Conservation (phyloP, 2,797 vertebrate genomes). For the Pseudochirops corinnae region DNA sequence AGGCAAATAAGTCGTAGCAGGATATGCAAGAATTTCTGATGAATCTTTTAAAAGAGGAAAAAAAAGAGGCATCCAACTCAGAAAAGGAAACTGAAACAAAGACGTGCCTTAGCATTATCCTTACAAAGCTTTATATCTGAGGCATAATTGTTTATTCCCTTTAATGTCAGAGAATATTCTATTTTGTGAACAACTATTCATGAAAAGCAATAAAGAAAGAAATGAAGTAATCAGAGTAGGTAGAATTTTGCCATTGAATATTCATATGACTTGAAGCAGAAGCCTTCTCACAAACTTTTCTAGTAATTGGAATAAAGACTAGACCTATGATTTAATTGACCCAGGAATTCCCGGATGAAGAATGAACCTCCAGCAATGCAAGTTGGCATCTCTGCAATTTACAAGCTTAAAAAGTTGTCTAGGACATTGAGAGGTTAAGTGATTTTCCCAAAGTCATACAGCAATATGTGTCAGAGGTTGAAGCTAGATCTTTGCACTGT, state of each 20-base stretch:
- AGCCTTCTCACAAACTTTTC: neutral
- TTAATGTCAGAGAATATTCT: neutral
- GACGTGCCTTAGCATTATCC: neutral
- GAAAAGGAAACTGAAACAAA: neutral
- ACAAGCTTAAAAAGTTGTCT: neutral
- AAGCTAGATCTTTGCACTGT: neutral
- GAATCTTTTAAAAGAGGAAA: neutral
- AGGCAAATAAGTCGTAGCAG: conserved; percentile 22
- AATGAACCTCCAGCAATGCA: neutral
- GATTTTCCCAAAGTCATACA: neutral
- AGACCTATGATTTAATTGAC: neutral
- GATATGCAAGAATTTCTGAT: neutral
- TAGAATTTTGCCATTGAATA: conserved; percentile 10
- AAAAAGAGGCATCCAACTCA: neutral
- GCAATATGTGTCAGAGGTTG: neutral
- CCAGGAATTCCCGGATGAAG: neutral
- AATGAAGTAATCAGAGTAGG: conserved; percentile 21
- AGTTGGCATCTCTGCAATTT: neutral
- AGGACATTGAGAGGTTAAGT: neutral
- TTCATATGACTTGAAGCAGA: neutral
- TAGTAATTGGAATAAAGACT: neutral
- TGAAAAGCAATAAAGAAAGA: neutral
- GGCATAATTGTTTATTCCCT: neutral
- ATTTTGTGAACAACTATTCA: conserved; percentile 18
- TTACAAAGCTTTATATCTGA: conserved; percentile 26